Evolutionary conservation across 1,140 invertebrate species (phyloP), one percentile per base, ranked within the genome.

Genomic region (Lethocerus indicus): DNA sequence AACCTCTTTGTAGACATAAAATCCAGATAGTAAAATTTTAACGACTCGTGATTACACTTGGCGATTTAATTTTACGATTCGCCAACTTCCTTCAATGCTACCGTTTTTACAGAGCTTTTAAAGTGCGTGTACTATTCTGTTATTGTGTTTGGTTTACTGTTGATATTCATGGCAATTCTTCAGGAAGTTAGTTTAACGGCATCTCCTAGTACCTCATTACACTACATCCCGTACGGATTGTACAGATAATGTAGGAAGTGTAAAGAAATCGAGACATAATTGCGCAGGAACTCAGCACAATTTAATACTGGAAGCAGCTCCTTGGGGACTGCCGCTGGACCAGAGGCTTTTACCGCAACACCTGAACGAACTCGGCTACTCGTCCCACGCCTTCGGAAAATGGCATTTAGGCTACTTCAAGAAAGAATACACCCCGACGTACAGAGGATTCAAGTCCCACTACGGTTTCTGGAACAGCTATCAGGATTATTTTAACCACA

Each of bases 351-450:
- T 91, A 48, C 80, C 87, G 0, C 65, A 89, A 64, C 75, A 81
- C 57, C 67, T 93, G 20, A 76, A 78, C 58, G 67, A 75, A n/a
- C 60, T 75, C 0, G 87, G 86, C 0, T 94, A 92, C 63, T 64
- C 64, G 3, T 89, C 83, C 1, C 80, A 87, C 63, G 70, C 83
- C 36, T 72, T 93, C 23, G 89, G 89, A 20, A 93, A 94, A 65
- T 91, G 87, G 87, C 87, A 90, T 59, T 66, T 87, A 47, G 86
- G 86, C 1, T 78, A 71, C 50, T 74, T 71, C 47, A 68, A 71
- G 20, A 72, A 68, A n/a, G 73, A 76, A 47, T 85, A 80, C 57
- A 79, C 83, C 6, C 87, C 87, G 2, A 80, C 75, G 0, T 69
- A 65, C 18, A 71, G 87, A n/a, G 87, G 87, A n/a, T 91, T 90